Base-by-base conservation (phyloP, 1,140 invertebrate genomes). In the Drosophila sulfurigaster region DNA sequence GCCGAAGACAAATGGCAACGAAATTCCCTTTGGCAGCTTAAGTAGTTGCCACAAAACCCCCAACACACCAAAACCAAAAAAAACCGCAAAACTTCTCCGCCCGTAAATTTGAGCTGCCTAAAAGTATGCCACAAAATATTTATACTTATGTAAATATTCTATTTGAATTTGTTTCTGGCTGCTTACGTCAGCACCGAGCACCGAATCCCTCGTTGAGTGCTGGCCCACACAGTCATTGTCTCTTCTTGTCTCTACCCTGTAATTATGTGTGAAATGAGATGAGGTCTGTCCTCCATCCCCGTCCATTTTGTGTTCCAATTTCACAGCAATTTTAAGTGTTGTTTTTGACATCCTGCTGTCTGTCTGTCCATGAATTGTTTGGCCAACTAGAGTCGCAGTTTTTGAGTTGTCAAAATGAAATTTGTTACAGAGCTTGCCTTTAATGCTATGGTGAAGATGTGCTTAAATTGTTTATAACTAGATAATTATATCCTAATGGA, bases 11-110 rank as follows among this genome's bases (percentile, higher is more conserved):
- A 79, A 79, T 79, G 74, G 64, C 64, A 73, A 67, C 63, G 67
- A 41, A 73, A 81, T 78, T 66, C 56, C 65, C 52, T 13, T 25
- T 83, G 83, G 74, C 83, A 89, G 69, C 49, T 87, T 83, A 88
- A 88, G 82, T 82, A 88, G 82, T 79, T 82, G 64, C 72, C 35
- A 10, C 5, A 32, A 32, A 32, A 0, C 0, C 30, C 1, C 32
- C 20, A 2, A 0, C 20, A 0, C 20, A 25, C 4, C 28, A n/a
- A 25, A 46, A n/a, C 20, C 43, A 25, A 15, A 15, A 25, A 8
- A n/a, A 8, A 41, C 38, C n/a, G 8, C 46, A 5, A 2, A 1
- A 10, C n/a, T 8, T 2, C 11, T 8, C 8, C 8, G 35, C 35
- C 20, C 20, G 20, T 25, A 25, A 25, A 25, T 25, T 25, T 25